Evolutionary conservation across 2,888 invertebrate species (phyloP), one percentile per base, ranked within the genome.

Genomic region (Eupithecia subfuscata): DNA sequence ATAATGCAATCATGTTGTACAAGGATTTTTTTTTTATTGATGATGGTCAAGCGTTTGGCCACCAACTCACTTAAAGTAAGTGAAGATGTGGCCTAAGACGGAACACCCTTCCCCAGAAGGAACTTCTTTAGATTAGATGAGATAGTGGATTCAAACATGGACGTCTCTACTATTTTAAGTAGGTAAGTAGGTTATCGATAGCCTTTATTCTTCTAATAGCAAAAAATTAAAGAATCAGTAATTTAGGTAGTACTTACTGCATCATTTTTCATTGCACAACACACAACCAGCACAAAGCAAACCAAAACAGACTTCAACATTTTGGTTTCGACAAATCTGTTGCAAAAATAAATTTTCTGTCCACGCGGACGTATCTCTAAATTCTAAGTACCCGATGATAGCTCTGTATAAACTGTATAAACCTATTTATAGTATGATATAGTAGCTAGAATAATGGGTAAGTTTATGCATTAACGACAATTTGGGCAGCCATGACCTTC

Each of bases 401-500:
- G 52, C 68, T 75, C 73, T 1, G 73, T 9, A 18, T 69, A 37
- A 64, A 56, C 77, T 43, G 63, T 77, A 73, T 77, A 75, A 75
- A 75, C 40, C n/a, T 69, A 64, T 34, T 22, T 67, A 37, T 37
- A 37, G 12, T 18, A 30, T 40, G n/a, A n/a, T 40, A 67, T 70
- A 74, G 76, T 70, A 77, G 43, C 65, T 69, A 75, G 73, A 74
- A 72, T 78, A 80, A 79, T 82, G 71, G 78, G 34, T 67, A 70
- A 74, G 70, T 71, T 73, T 76, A 78, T 77, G 77, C 78, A 78
- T 76, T 77, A 78, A 78, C 75, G 68, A 74, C 74, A 76, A 77
- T 83, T 80, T 78, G 78, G 73, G 68, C 69, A 75, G 71, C 71
- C 78, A 75, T 75, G 82, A 64, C 84, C 84, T 85, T 84, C 83